Conservation (phyloP, 2,113 vertebrate species). For the Saguinus midas region DNA sequence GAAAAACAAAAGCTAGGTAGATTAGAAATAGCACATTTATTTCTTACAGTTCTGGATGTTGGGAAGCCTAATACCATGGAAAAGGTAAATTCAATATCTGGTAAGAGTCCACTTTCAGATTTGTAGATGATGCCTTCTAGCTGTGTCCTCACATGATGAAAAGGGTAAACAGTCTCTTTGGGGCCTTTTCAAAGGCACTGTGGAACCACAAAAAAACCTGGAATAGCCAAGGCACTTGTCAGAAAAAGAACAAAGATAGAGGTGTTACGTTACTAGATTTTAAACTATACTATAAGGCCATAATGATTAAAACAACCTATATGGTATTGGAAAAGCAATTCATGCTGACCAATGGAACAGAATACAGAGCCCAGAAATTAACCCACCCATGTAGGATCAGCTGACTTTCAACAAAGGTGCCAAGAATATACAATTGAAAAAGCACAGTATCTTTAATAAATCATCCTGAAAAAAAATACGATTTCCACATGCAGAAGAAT, state of each 20-base stretch:
- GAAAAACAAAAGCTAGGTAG: background rate
- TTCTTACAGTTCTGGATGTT: background rate
- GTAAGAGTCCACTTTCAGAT: background rate
- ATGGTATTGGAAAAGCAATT: background rate
- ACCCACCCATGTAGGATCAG: background rate
- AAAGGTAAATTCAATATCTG: background rate
- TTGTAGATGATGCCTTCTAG: background rate
- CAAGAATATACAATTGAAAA: background rate
- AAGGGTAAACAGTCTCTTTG: background rate
- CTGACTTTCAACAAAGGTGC: background rate
- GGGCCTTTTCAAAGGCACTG: background rate
- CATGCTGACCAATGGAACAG: background rate
- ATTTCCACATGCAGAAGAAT: background rate
- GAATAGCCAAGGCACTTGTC: background rate
- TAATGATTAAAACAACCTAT: background rate
- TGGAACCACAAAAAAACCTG: background rate
- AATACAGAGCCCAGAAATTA: background rate
- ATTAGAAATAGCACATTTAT: background rate
- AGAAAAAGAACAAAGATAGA: background rate
- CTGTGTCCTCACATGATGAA: background rate
- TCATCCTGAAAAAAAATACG: background rate
- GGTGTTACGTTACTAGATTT: background rate
- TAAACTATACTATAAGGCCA: background rate
- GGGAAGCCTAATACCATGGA: background rate
- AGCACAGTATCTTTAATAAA: background rate